Percentiles rank a stretch among this genome's conserved stretches.
phyloP scores from a whole-genome alignment of 23 tunicate genomes.

The Halocynthia aurantium region DNA sequence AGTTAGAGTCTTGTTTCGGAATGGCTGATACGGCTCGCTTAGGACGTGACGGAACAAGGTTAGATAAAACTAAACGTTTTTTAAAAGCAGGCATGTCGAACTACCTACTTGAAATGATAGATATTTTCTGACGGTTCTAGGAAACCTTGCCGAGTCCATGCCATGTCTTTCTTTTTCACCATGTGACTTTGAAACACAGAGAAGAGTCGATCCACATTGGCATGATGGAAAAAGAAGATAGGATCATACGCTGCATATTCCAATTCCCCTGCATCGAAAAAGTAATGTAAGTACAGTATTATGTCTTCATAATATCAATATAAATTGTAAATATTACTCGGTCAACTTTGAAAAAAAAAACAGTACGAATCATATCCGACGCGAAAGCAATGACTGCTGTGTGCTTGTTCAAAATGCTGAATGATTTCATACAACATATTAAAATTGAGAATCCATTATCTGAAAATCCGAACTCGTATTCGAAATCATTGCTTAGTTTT shows the following conservation, averaged over 20 bases:
- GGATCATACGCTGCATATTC: conserved; percentile 23
- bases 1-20: conserved; percentile 15
- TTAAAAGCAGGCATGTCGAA: background rate
- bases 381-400: too few species aligned
- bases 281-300: background rate
- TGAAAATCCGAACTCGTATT: too few species aligned
- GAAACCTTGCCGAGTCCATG: conserved; percentile 18
- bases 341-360: too few species aligned
- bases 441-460: too few species aligned
- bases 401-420: too few species aligned
- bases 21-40: conserved; percentile 17
- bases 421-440: too few species aligned
- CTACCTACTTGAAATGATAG: conserved; percentile 23
- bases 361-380: too few species aligned
- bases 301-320: background rate
- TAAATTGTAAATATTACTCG: too few species aligned
- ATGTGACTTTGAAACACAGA: conserved; percentile 7
- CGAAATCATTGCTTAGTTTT: too few species aligned
- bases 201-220: conserved; percentile 18
- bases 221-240: conserved; percentile 22
- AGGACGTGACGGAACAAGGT: background rate
- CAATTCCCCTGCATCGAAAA: conserved; percentile 1
- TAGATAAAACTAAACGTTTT: background rate
- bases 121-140: conserved; percentile 24
- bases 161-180: conserved; percentile 1